phyloP scores from a whole-genome alignment of 2,113 vertebrate species.

The Mobula hypostoma region DNA sequence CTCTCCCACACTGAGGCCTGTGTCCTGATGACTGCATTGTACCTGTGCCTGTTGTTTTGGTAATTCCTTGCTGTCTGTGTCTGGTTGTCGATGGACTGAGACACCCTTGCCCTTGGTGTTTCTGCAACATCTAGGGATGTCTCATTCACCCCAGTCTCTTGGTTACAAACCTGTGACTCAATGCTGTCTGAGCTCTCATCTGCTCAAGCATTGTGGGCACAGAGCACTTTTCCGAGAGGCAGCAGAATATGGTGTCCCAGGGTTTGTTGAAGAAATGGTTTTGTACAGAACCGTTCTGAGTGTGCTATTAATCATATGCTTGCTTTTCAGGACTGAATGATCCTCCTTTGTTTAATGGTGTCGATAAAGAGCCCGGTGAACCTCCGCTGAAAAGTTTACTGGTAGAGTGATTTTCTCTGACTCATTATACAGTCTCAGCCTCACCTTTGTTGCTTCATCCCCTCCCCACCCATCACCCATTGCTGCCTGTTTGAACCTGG shows the following conservation, averaged over 20 bases:
- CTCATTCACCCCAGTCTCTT: too few relatives aligned
- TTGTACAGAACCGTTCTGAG: neutral
- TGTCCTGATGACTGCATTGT: neutral
- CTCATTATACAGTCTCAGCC: slow-evolving; percentile 52
- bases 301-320: slow-evolving; percentile 32
- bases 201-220: neutral
- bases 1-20: neutral
- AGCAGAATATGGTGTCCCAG: neutral
- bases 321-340: slow-evolving; percentile 65
- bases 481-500: slow-evolving; percentile 45
- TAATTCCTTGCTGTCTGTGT: neutral
- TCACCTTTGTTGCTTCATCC: slow-evolving; percentile 45
- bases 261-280: neutral
- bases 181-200: too few relatives aligned
- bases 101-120: neutral
- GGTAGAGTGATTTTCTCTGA: slow-evolving; percentile 52
- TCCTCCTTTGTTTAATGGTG: slow-evolving; percentile 50
- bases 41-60: neutral
- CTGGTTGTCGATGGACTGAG: neutral
- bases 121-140: too few relatives aligned
- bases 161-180: neutral
- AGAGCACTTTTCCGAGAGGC: neutral
- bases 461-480: slow-evolving; percentile 42
- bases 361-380: slow-evolving; percentile 56
- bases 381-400: slow-evolving; percentile 60